Evolutionary conservation across 2,113 vertebrate species (phyloP), one percentile per base, ranked within the genome.

Genomic region (Paradoxurus hermaphroditus): DNA sequence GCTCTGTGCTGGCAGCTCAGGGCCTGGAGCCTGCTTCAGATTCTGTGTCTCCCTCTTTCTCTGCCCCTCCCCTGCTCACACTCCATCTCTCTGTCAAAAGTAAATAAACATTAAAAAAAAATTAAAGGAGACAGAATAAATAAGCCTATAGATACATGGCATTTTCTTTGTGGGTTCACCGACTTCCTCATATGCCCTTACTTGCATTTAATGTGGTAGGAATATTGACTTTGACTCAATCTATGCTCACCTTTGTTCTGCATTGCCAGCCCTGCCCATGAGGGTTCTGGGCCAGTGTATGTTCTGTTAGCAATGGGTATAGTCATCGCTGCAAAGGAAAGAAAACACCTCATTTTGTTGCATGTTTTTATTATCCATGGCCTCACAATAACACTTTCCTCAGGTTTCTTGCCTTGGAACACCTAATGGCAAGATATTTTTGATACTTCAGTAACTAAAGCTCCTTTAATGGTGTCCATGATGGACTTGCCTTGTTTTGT

Each of bases 401-500:
- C 46, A 84, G 77, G 78, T 95, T 97, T 97, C 77, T 96, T 96
- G 77, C 41, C 91, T 89, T 94, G 91, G 67, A 90, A 96, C 89
- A 97, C 34, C 93, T 97, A 97, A 96, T 95, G 81, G 81, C 73
- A 84, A 96, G 63, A 95, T 94, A 44, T 59, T 96, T 96, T 97
- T 94, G 95, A 90, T 97, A 95, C 90, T 95, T 97, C 84, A 85
- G 92, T 94, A 94, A 94, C 84, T 97, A 90, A 97, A 86, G 27
- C 75, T 97, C 62, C 88, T 97, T 96, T 96, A 97, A 98, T 96
- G 90, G 84, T 29, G 44, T 94, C 67, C 73, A 29, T 96, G 89
- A 97, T 97, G 91, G 62, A 95, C 91, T 34, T 96, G 78, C 86
- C 82, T 96, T 97, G 95, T 97, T 97, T 97, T 95, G 41, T 90